Evolutionary conservation across 2,113 vertebrate genomes (phyloP).

Genomic region (Thinocorus orbignyianus): DNA sequence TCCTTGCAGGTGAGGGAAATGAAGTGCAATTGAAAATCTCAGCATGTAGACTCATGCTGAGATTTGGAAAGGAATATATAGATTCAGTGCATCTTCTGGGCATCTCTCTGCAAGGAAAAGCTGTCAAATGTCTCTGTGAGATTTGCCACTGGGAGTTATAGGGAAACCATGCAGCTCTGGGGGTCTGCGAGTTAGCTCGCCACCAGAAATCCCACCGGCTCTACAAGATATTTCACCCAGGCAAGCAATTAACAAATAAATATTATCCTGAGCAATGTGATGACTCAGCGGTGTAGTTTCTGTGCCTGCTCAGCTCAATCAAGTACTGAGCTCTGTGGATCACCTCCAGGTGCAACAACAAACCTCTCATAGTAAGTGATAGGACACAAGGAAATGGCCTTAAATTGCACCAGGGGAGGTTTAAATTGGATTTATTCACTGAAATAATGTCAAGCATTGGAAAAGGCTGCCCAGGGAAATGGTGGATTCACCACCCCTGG

Average conservation of each 20-base stretch:
- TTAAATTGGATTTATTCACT: neutral
- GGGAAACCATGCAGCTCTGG: neutral
- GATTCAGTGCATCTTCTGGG: neutral
- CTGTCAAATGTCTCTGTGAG: neutral
- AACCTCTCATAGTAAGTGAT: neutral
- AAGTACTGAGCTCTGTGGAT: neutral
- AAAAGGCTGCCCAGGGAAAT: neutral
- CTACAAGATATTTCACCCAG: accelerated
- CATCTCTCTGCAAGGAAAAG: neutral
- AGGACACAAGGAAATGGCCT: neutral
- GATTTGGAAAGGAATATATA: neutral
- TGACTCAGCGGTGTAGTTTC: neutral
- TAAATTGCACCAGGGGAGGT: neutral
- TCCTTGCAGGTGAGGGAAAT: neutral
- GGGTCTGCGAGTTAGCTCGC: neutral
- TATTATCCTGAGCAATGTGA: neutral
- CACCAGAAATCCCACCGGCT: neutral
- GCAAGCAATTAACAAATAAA: neutral
- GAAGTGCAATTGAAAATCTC: neutral
- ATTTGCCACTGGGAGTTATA: neutral
- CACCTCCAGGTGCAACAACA: accelerated
- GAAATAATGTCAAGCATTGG: neutral
- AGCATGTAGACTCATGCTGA: neutral
- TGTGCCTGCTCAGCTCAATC: neutral
- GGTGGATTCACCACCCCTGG: neutral